Conservation (phyloP, 2,797 vertebrate genomes). For the Hirundo rustica region DNA sequence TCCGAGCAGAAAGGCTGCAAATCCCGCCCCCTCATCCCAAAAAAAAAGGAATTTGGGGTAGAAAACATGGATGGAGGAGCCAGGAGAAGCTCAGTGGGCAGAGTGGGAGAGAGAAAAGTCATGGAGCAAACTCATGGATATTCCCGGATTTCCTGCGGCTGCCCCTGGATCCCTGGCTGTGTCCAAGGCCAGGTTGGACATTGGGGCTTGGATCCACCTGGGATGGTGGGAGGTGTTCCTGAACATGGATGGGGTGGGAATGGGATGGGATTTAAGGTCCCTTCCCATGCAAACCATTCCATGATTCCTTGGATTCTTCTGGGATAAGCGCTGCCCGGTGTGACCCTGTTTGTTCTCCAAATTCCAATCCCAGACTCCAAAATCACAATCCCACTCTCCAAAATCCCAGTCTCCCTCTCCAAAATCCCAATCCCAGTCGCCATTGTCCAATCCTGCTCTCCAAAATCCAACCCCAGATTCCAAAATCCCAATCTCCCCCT, state of each 20-base stretch:
- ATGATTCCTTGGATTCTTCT: background rate
- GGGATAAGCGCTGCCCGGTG: background rate
- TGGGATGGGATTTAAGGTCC: background rate
- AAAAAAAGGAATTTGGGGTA: background rate
- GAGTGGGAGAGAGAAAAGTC: background rate
- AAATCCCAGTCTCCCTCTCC: background rate
- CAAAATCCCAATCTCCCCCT: too few relatives aligned
- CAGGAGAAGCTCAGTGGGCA: background rate
- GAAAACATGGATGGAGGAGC: fast-evolving
- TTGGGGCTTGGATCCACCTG: background rate
- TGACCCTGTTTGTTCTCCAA: fast-evolving
- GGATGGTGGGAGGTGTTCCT: background rate
- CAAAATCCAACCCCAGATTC: too few relatives aligned
- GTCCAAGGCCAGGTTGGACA: background rate
- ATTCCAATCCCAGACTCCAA: too few relatives aligned
- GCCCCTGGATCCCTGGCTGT: background rate
- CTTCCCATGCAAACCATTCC: background rate
- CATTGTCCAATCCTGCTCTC: background rate
- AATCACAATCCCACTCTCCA: too few relatives aligned
- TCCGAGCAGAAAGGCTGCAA: background rate
- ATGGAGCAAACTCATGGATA: background rate
- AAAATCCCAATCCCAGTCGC: too few relatives aligned
- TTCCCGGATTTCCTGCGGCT: background rate
- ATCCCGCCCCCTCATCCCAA: background rate
- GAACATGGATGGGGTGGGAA: background rate